Percentiles rank a stretch among this genome's conserved stretches.
phyloP scores from a whole-genome alignment of 1,140 invertebrate species.

The Drosophila orena region DNA sequence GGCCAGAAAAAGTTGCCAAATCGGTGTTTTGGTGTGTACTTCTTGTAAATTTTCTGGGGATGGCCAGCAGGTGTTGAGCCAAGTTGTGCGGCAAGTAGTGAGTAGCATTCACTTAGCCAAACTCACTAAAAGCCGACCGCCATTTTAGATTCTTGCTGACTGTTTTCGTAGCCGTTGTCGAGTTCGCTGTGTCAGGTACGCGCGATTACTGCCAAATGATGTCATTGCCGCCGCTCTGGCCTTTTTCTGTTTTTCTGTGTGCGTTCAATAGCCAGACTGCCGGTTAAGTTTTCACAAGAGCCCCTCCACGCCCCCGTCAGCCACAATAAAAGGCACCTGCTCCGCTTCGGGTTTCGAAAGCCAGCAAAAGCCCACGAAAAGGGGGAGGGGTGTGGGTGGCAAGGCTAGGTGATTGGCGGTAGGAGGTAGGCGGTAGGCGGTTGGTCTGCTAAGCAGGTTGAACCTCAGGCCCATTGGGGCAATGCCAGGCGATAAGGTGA shows the following conservation, averaged over 20 bases:
- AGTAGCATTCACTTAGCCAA: slow-evolving; percentile 39
- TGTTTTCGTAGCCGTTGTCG: slow-evolving; percentile 57
- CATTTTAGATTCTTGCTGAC: slow-evolving; percentile 64
- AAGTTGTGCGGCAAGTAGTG: slow-evolving; percentile 19
- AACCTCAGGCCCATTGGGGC: slow-evolving; percentile 50
- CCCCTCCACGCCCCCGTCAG: neutral
- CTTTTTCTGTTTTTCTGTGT: slow-evolving; percentile 26
- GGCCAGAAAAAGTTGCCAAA: slow-evolving; percentile 24
- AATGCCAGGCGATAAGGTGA: slow-evolving; percentile 72
- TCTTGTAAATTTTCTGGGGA: neutral
- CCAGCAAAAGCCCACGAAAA: slow-evolving; percentile 34
- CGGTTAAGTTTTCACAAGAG: slow-evolving; percentile 50
- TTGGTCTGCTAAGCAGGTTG: slow-evolving; percentile 32
- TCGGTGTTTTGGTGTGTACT: slow-evolving; percentile 11
- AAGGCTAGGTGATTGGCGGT: no score
- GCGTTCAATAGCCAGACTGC: slow-evolving; percentile 58
- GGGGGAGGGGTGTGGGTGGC: slow-evolving; percentile 4
- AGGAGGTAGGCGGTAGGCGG: neutral
- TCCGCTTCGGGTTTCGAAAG: slow-evolving; percentile 46
- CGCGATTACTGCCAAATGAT: slow-evolving; percentile 66
- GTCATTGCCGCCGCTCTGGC: slow-evolving; percentile 65
- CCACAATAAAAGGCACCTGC: slow-evolving; percentile 59
- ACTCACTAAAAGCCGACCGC: slow-evolving; percentile 50
- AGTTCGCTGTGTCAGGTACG: slow-evolving; percentile 46
- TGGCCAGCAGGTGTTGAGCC: slow-evolving; percentile 33